phyloP scores from a whole-genome alignment of 92 coral and sea anemone species.

The Hydrozoanthus gracilis region DNA sequence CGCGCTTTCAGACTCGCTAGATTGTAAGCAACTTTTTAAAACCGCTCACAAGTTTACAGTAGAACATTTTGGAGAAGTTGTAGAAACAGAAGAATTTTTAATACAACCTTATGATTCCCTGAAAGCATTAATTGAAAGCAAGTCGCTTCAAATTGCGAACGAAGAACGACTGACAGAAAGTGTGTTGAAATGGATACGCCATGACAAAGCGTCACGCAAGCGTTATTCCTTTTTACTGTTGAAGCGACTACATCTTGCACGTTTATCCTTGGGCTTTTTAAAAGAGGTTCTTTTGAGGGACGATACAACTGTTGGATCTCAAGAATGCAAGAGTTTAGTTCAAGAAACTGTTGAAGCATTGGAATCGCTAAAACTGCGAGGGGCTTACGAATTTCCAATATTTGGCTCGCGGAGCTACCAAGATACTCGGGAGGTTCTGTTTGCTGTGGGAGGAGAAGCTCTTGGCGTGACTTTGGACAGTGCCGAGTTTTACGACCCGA shows the following conservation, averaged over 20 bases:
- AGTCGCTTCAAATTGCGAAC: slow-evolving; percentile 59
- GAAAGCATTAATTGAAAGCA: slow-evolving; percentile 53
- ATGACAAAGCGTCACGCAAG: slow-evolving; percentile 49
- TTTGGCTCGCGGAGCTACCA: slow-evolving; percentile 57
- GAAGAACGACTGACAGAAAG: slow-evolving; percentile 66
- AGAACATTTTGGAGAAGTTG: slow-evolving; percentile 68
- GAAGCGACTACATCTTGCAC: slow-evolving; percentile 60
- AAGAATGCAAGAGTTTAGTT: slow-evolving; percentile 62
- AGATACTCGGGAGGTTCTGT: slow-evolving; percentile 58
- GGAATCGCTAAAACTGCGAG: slow-evolving; percentile 55
- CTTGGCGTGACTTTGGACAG: slow-evolving; percentile 68
- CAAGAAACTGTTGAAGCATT: slow-evolving; percentile 69
- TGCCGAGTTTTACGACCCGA: slow-evolving; percentile 64
- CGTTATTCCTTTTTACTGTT: slow-evolving; percentile 47
- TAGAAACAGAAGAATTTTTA: slow-evolving; percentile 77
- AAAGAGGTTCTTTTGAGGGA: slow-evolving; percentile 49
- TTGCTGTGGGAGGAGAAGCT: slow-evolving; percentile 85
- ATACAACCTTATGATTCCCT: slow-evolving; percentile 78
- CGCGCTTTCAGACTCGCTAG: slow-evolving; percentile 74
- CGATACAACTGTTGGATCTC: slow-evolving; percentile 45
- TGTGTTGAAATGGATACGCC: slow-evolving; percentile 68
- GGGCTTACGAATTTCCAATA: slow-evolving; percentile 65
- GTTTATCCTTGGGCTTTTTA: slow-evolving; percentile 47
- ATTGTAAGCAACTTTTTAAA: slow-evolving; percentile 72
- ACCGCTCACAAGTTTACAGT: slow-evolving; percentile 66